Evolutionary conservation across 2,888 invertebrate species (phyloP), one percentile per base, ranked within the genome.

Genomic region (Drosophila bunnanda): DNA sequence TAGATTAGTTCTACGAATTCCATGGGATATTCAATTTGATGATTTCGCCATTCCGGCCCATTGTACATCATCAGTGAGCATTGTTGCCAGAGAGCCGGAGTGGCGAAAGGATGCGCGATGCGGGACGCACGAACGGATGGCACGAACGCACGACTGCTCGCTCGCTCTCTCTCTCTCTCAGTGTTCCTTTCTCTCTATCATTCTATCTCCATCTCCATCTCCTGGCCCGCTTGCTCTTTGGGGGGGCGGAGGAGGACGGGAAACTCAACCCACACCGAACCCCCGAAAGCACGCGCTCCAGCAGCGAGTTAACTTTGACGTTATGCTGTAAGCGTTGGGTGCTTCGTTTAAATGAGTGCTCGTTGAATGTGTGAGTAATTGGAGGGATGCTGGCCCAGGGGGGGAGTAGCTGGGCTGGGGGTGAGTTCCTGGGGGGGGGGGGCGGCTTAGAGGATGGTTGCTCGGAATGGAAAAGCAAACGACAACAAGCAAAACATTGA

Each of bases 281-380:
- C 56, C 44, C 55, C 48, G 9, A 67, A 60, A 65, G 59, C 62
- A 56, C 62, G 48, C 81, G 75, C 77, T 77, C 68, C 82, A 71
- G 73, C 69, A 73, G 85, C 67, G 86, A 88, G 82, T 85, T 88
- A 83, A 85, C 82, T 83, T 83, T 82, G 70, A 80, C 74, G 86
- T 80, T 84, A 66, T 84, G 84, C 79, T 87, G 88, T 83, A 79
- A 82, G 88, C 82, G 79, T 82, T 82, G 82, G 83, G 86, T 85
- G 82, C 88, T 82, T 83, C 86, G 88, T 78, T 83, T 88, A 88
- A 83, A 83, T 88, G 88, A 83, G 82, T 88, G 83, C 83, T 83
- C 88, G 88, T 88, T 83, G 82, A 85, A 88, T 82, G 88, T 82
- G 88, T 82, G 88, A 85, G 88, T 83, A 88, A 88, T 83, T 83